These are phyloP conservation scores for Enoplosus armatus DNA, from an alignment of 2,797 vertebrate species.

Conservation along the genomic window DNA sequence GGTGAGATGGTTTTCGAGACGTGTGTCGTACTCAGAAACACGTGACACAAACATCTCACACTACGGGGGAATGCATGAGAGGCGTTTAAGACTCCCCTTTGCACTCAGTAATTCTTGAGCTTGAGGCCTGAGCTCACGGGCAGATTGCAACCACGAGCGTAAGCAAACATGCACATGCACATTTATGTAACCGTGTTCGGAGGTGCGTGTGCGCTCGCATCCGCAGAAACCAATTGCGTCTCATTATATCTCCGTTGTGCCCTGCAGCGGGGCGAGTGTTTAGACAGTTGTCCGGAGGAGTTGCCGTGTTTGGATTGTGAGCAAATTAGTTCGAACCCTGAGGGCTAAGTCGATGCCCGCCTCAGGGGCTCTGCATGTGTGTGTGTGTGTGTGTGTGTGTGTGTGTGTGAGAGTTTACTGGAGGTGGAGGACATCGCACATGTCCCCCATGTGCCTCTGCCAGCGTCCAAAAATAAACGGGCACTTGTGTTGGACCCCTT, in stretches of 20 bases:
- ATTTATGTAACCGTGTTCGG: background rate
- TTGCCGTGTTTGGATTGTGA: constrained; percentile 57
- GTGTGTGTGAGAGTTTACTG: constrained; percentile 17
- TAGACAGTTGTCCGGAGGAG: constrained; percentile 59
- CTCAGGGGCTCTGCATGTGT: constrained; percentile 39
- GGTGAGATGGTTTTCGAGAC: background rate
- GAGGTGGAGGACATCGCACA: constrained; percentile 58
- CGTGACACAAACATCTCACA: constrained; percentile 26
- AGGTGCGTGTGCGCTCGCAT: background rate
- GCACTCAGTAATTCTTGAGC: constrained; percentile 23
- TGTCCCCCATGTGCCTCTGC: constrained; percentile 54
- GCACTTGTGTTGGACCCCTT: constrained; percentile 51
- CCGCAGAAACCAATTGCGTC: constrained; percentile 28
- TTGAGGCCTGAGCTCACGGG: constrained; percentile 6
- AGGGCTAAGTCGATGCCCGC: constrained; percentile 59
- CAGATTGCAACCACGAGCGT: background rate
- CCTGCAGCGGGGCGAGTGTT: constrained; percentile 56
- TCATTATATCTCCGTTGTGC: constrained; percentile 57
- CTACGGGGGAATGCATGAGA: background rate
- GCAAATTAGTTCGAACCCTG: constrained; percentile 70
- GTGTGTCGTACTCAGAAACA: background rate
- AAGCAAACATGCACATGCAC: background rate
- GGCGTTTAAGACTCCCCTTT: constrained; percentile 9
- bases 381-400: constrained; percentile 9
- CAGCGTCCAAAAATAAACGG: constrained; percentile 72